Evolutionary conservation across 2,797 vertebrate species (phyloP).

Genomic region (Parauchenoglanis ngamensis): DNA sequence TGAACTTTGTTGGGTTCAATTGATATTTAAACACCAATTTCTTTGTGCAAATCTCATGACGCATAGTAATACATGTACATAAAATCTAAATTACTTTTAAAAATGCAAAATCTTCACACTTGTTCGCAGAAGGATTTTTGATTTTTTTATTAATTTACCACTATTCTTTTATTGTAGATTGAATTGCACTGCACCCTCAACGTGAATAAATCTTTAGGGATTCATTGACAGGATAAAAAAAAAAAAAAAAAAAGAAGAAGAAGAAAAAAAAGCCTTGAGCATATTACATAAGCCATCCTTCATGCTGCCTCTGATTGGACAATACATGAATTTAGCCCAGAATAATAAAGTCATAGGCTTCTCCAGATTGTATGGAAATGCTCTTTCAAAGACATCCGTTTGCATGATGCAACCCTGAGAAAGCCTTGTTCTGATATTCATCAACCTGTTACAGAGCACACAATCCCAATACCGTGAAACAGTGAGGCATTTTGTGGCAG

Average conservation of each 20-base stretch:
- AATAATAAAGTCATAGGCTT: conserved; percentile 33
- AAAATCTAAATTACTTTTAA: background rate
- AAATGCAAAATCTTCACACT: background rate
- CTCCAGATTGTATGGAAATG: conserved; percentile 35
- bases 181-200: background rate
- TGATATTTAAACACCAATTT: too few relatives aligned
- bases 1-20: background rate
- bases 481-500: conserved; percentile 18
- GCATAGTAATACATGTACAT: background rate
- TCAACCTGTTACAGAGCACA: conserved; percentile 24
- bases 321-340: conserved; percentile 16
- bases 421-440: conserved; percentile 23
- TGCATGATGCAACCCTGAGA: conserved; percentile 40
- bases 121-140: background rate
- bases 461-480: conserved; percentile 2
- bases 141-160: background rate
- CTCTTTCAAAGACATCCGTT: conserved; percentile 23
- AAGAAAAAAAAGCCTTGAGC: background rate
- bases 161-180: background rate
- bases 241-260: background rate
- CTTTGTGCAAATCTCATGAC: background rate
- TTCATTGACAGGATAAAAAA: conserved; percentile 20
- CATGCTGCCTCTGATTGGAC: conserved; percentile 35
- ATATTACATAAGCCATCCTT: conserved; percentile 21
- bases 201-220: conserved; percentile 17